Conservation (phyloP, 92 coral and sea anemone genomes). For the Epizoanthus scotinus region DNA sequence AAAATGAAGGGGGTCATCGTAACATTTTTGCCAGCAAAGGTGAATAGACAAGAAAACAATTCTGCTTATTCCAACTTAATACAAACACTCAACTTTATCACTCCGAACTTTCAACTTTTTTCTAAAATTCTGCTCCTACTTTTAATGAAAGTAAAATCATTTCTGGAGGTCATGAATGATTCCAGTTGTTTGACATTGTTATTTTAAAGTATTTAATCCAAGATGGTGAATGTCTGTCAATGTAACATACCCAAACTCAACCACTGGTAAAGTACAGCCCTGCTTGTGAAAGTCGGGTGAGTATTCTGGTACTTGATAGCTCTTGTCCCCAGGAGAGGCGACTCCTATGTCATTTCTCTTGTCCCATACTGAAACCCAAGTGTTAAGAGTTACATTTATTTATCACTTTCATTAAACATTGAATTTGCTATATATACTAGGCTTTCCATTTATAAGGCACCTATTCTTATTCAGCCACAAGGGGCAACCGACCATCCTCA, state of each 20-base stretch:
- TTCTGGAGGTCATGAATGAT: too few species aligned
- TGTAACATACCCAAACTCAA: slow-evolving; percentile 78
- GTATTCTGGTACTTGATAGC: slow-evolving; percentile 88
- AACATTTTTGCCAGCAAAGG: too few species aligned
- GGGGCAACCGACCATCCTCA: too few species aligned
- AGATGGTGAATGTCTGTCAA: background rate
- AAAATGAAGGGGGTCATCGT: too few species aligned
- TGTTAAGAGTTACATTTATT: background rate
- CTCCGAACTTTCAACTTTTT: too few species aligned
- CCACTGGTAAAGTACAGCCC: slow-evolving; percentile 87
- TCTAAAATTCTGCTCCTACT: too few species aligned
- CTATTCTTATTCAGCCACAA: too few species aligned
- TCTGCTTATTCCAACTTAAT: too few species aligned
- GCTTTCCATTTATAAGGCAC: too few species aligned
- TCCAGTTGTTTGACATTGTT: background rate
- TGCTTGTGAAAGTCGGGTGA: slow-evolving; percentile 76
- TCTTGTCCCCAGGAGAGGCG: slow-evolving; percentile 89
- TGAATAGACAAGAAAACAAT: too few species aligned
- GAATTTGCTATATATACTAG: background rate
- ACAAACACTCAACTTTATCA: too few species aligned
- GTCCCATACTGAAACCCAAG: slow-evolving; percentile 54
- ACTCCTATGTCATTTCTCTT: slow-evolving; percentile 69
- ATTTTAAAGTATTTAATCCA: background rate
- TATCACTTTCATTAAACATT: background rate
- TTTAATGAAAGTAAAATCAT: too few species aligned